Base-by-base conservation (phyloP, 2,888 invertebrate species). In the Drosophila kokeensis region DNA sequence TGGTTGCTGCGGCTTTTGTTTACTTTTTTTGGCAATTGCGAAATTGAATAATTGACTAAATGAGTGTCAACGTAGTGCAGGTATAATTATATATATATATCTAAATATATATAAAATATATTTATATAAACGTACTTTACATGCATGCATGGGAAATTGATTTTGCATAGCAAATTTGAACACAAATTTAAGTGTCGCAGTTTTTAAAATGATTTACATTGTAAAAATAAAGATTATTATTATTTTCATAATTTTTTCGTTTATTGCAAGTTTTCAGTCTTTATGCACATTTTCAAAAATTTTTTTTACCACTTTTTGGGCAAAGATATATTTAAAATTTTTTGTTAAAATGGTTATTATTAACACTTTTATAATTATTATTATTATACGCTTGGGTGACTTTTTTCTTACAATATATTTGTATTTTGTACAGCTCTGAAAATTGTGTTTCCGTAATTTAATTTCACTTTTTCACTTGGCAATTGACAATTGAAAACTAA, bases 21-120 rank as follows among this genome's bases (percentile, higher is more conserved):
- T 82, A 87, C 82, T 73, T 74, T 78, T 27, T 82, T 84, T 69
- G 71, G 58, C 73, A 78, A 84, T 78, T 82, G 87, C 42, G 72
- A 76, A 69, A 76, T 36, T 63, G 68, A 55, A 81, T 71, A 48
- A 55, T n/a, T 52, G 59, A 48, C 27, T 45, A 40, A 57, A 38
- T 71, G 36, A 40, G 30, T 57, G 57, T 61, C 55, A 74, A 59
- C 57, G 50, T 11, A 63, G 27, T 24, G 60, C 36, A 61, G 30
- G 40, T 65, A 29, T 27, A 58, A 30, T 27, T 45, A 38, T 24
- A 45, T 13, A 29, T 18, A 18, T 4, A 34, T 18, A 24, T 15
- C 24, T 32, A 21, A 0, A 18, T 29, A 42, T 32, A 53, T 21
- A 45, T 42, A 30, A 6, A 11, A n/a, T 18, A 18, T 18, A 29